Evolutionary conservation across 2,113 vertebrate species (phyloP).

Genomic region (Ceuthmochares aereus): DNA sequence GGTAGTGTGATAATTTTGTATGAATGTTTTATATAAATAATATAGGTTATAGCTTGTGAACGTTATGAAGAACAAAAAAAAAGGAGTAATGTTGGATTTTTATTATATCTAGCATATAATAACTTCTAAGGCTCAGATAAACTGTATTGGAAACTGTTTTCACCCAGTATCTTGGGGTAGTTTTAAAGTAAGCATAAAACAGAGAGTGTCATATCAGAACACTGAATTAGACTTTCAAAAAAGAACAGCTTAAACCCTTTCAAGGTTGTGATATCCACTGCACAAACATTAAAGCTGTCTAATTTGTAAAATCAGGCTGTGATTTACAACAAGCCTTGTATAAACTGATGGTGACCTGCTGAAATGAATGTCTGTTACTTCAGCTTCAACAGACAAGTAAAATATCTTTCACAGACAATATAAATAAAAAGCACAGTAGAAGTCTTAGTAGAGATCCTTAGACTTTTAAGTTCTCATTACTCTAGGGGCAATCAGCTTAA

Average conservation of each 20-base stretch:
- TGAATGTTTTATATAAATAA: neutral
- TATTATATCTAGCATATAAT: neutral
- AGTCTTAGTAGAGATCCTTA: neutral
- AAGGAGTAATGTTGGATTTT: neutral
- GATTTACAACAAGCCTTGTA: constrained; percentile 45
- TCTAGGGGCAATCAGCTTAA: neutral
- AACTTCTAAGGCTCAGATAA: neutral
- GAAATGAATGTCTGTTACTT: constrained; percentile 58
- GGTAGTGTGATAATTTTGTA: neutral
- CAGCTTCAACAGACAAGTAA: constrained; percentile 39
- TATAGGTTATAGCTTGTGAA: neutral
- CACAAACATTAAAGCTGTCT: neutral
- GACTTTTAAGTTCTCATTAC: neutral
- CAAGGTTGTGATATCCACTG: neutral
- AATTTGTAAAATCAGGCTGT: constrained; percentile 23
- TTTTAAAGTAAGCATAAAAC: neutral
- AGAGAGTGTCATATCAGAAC: neutral
- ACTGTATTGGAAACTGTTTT: neutral
- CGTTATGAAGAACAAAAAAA: neutral
- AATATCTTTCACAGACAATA: constrained; percentile 42
- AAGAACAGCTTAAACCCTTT: neutral
- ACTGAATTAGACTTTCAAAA: neutral
- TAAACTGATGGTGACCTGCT: constrained; percentile 56
- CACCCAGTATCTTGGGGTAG: neutral
- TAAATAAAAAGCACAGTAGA: constrained; percentile 9